These are phyloP conservation scores for Seriola rivoliana DNA, from an alignment of 2,113 vertebrate genomes.

Conservation along the genomic window DNA sequence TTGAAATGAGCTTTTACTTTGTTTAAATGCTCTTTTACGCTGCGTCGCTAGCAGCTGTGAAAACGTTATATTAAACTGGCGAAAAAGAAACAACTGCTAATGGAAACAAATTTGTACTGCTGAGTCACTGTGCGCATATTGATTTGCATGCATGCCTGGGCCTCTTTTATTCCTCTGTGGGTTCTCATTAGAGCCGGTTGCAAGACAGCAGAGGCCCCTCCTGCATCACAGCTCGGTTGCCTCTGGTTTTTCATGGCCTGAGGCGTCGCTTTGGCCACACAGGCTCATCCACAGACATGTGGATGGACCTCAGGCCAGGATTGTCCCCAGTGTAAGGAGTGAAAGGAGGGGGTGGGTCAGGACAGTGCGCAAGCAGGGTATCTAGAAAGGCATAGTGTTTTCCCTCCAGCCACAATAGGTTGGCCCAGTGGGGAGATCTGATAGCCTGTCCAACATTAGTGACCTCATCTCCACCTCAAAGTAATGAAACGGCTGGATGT, in stretches of 20 bases:
- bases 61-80: constrained; percentile 49
- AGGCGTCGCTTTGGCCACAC: constrained; percentile 26
- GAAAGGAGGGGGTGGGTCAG: constrained; percentile 9
- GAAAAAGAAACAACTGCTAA: constrained; percentile 51
- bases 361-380: constrained; percentile 5
- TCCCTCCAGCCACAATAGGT: constrained; percentile 45
- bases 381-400: constrained; percentile 19
- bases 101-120: constrained; percentile 50
- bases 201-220: constrained; percentile 25
- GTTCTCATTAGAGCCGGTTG: constrained; percentile 50
- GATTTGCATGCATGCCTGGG: constrained; percentile 59
- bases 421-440: constrained; percentile 41
- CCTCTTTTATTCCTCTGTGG: constrained; percentile 55
- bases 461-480: constrained; percentile 62
- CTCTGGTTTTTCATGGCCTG: constrained; percentile 23
- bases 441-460: constrained; percentile 52
- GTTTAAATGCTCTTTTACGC: constrained; percentile 50
- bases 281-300: constrained; percentile 13
- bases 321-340: constrained; percentile 15
- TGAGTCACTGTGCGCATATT: constrained; percentile 59
- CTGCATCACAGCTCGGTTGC: not conserved
- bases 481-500: constrained; percentile 52
- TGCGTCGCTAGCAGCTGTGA: constrained; percentile 37
- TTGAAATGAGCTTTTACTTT: constrained; percentile 47
- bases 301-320: constrained; percentile 17